Evolutionary conservation across 1,140 invertebrate genomes (phyloP), one percentile per base, ranked within the genome.

Genomic region (Drosophila nikananu): DNA sequence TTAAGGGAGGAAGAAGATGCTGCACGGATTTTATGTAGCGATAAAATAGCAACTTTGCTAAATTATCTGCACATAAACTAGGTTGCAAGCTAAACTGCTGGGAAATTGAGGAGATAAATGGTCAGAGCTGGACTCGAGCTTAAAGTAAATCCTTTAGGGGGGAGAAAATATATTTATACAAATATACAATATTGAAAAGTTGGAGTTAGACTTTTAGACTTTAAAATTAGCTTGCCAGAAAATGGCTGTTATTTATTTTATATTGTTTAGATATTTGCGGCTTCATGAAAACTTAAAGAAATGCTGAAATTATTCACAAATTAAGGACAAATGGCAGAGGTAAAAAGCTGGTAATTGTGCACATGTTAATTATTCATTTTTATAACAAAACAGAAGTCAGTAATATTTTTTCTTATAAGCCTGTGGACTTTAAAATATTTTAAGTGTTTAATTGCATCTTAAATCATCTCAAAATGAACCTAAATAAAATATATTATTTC

Each of bases 41-140:
- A 37, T 48, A 30, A 64, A 30, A 30, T 35, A 13, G 23, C 8
- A 37, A n/a, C 12, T 37, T 30, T 9, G 15, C 35, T 23, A 27
- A 41, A 37, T 39, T 39, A 55, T 55, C 21, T 23, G 32, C 6
- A 17, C 52, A 55, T 37, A 55, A 55, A 55, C 52, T 55, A 55
- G 35, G 32, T 37, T 55, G 54, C 32, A 10, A 23, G 32, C 23
- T 17, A 6, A 54, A 37, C 21, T 54, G 15, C 8, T 17, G 19
- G 19, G 8, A 6, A 55, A 39, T 39, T 17, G 21, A n/a, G 21
- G 21, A 39, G 32, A 55, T 55, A 55, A 55, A 55, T 55, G 32
- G 32, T 17, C 19, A 17, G 17, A 37, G 52, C 32, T 55, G 52
- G 13, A 17, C 13, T 6, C 2, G 5, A 55, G 32, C 5, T 55